Conservation (phyloP, 2,888 invertebrate genomes). For the Epinotia ramella region DNA sequence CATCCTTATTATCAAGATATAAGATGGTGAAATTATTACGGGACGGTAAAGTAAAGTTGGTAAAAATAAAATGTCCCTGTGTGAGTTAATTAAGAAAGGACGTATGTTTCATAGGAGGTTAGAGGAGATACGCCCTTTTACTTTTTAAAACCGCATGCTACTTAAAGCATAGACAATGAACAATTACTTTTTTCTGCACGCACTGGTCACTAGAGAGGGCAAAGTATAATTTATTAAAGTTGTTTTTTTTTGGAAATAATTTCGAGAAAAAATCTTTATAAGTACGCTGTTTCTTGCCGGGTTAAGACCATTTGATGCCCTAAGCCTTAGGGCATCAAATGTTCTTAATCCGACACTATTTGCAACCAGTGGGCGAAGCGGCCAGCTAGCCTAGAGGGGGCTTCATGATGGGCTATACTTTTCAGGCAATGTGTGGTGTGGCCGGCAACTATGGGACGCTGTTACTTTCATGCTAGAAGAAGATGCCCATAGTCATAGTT, state of each 20-base stretch:
- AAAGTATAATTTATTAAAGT: conserved; percentile 16
- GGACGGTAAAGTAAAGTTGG: not conserved
- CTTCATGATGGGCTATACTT: too few species aligned
- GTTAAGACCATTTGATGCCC: too few species aligned
- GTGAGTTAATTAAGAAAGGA: not conserved
- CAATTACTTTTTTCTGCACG: conserved; percentile 37
- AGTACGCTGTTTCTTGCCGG: too few species aligned
- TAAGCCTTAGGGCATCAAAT: too few species aligned
- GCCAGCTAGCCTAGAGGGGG: too few species aligned
- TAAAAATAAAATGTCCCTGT: conserved; percentile 32
- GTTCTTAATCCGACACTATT: too few species aligned
- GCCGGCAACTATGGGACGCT: too few species aligned
- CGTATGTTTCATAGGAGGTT: not conserved
- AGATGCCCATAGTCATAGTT: too few species aligned
- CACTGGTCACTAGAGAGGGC: conserved; percentile 51
- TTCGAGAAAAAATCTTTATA: too few species aligned
- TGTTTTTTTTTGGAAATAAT: not conserved
- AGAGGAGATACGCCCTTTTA: not conserved
- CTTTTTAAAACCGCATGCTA: not conserved
- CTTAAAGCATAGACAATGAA: conserved; percentile 34
- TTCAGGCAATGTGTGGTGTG: too few species aligned
- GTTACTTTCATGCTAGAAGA: too few species aligned
- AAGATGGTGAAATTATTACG: not conserved
- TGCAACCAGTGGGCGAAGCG: too few species aligned
- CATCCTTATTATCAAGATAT: not conserved